Base-by-base conservation (phyloP, 1,140 invertebrate species). In the Diplogasteroides magnus region DNA sequence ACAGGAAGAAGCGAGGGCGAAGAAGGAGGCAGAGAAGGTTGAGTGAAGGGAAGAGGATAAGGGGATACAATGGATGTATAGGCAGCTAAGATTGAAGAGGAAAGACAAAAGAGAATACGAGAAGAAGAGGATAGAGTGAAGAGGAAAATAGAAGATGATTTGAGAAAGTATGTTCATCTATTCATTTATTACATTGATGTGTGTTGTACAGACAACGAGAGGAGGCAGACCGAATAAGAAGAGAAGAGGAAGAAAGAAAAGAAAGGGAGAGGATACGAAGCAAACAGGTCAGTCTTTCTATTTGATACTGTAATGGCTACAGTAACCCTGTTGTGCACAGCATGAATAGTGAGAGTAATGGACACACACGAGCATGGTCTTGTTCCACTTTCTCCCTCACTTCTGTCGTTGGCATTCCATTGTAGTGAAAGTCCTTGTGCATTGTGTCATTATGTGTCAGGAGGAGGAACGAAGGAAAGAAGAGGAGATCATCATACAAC, bases 21-120 rank as follows among this genome's bases (percentile, higher is more conserved):
- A 48, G 37, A 48, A 48, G 37, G n/a, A n/a, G n/a, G 19, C 6
- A 48, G 37, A 48, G 19, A 48, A 48, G 37, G 37, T 11, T 11
- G 37, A 19, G 19, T 11, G 37, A 48, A 48, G 37, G 19, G 37
- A 48, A 48, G 37, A 48, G n/a, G n/a, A 48, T 48, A 48, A 48
- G 37, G 19, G 37, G 37, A n/a, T n/a, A n/a, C n/a, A n/a, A n/a
- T n/a, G n/a, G n/a, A n/a, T n/a, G n/a, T n/a, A n/a, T n/a, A n/a
- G n/a, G n/a, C n/a, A n/a, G n/a, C n/a, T n/a, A n/a, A n/a, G n/a
- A 48, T 48, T 48, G 37, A 48, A 48, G 37, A 48, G 37, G 37
- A 48, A 19, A 48, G 37, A 48, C 37, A 48, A 19, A 48, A 19
- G 19, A 48, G 37, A 48, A 48, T 48, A 48, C 6, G 37, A 19